Percentiles rank a stretch among this genome's conserved stretches.
phyloP scores from a whole-genome alignment of 1,140 invertebrate species.

The Ctenoplectra terminalis region DNA sequence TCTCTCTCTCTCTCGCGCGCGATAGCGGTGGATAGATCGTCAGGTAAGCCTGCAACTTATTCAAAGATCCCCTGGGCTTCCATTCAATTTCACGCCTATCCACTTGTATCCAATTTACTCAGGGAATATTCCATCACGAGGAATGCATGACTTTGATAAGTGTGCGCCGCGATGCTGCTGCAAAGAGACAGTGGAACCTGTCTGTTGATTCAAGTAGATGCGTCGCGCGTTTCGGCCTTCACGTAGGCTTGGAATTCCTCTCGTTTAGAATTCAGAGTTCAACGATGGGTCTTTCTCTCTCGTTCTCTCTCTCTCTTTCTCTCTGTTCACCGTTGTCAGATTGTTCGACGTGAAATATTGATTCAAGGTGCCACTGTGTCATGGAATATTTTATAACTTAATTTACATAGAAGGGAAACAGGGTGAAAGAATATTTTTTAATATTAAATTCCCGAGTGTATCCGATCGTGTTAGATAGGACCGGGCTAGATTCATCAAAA shows the following conservation, averaged over 20 bases:
- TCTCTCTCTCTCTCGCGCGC: too few species aligned
- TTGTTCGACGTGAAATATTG: neutral
- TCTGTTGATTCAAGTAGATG: conserved; percentile 19
- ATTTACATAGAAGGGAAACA: neutral
- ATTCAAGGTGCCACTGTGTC: conserved; percentile 2
- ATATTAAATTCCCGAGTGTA: too few species aligned
- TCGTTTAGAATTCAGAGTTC: conserved; percentile 10
- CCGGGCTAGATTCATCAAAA: neutral
- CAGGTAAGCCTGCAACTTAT: neutral
- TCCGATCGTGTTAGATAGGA: neutral
- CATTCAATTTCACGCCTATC: conserved; percentile 50
- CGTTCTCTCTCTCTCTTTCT: neutral
- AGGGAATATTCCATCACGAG: conserved; percentile 18
- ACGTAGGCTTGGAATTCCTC: conserved; percentile 15
- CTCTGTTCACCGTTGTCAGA: too few species aligned
- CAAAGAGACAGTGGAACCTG: conserved; percentile 6
- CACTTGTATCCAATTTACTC: conserved; percentile 41
- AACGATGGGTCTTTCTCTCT: neutral
- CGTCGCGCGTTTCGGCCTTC: conserved; percentile 12
- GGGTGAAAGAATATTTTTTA: too few species aligned
- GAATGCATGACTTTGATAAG: conserved; percentile 32
- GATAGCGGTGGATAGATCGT: conserved; percentile 19
- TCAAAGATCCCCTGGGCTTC: neutral
- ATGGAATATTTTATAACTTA: neutral
- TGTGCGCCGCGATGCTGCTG: neutral